phyloP scores from a whole-genome alignment of 2,113 vertebrate genomes.

The Cichladusa arquata region DNA sequence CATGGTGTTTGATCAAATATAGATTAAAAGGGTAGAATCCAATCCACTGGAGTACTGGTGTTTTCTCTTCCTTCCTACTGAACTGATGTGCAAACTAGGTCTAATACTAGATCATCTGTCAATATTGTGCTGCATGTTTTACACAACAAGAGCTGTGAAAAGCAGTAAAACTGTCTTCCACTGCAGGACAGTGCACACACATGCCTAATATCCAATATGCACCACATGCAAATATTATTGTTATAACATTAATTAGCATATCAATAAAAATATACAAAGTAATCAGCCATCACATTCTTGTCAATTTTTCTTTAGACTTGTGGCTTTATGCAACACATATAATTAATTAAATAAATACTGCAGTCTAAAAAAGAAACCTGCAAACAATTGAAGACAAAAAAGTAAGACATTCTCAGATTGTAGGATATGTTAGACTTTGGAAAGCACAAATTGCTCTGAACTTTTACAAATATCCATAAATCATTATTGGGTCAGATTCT shows the following conservation, averaged over 20 bases:
- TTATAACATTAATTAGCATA: background rate
- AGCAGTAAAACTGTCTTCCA: background rate
- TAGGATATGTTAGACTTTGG: background rate
- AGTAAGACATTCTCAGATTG: background rate
- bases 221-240: background rate
- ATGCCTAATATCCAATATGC: background rate
- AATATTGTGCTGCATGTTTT: background rate
- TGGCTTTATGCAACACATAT: background rate
- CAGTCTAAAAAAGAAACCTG: background rate
- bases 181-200: background rate
- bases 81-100: background rate
- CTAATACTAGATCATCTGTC: background rate
- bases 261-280: background rate
- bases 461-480: background rate
- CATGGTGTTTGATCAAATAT: background rate
- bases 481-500: background rate
- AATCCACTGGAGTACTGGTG: background rate
- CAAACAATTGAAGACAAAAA: background rate
- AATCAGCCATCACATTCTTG: background rate
- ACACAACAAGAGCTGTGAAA: background rate
- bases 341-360: background rate
- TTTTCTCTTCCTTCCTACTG: background rate
- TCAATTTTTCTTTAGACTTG: background rate
- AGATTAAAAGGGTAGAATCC: background rate
- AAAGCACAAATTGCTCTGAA: background rate